These are phyloP conservation scores for Sterrhoptilus dennistouni DNA, from an alignment of 2,113 vertebrate species.

Conservation along the genomic window DNA sequence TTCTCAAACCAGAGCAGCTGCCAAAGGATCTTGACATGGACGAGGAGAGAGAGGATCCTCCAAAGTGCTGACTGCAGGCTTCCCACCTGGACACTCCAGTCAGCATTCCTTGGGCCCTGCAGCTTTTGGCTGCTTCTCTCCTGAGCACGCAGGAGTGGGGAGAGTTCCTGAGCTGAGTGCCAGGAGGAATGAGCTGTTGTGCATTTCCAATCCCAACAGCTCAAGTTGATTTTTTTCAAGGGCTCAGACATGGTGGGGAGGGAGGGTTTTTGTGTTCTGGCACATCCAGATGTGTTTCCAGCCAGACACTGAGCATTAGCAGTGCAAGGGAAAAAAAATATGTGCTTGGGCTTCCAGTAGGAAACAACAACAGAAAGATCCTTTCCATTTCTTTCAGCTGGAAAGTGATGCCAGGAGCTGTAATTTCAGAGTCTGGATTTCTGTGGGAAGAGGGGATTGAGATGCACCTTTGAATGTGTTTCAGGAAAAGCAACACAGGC, in stretches of 20 bases:
- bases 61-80: background rate
- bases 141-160: background rate
- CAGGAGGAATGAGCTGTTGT: background rate
- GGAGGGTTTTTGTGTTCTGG: background rate
- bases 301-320: conserved; percentile 25
- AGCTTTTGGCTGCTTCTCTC: background rate
- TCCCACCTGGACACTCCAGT: background rate
- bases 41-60: background rate
- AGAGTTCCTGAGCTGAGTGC: background rate
- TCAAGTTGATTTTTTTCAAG: background rate
- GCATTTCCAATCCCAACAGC: background rate
- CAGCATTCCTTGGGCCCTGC: background rate
- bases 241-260: background rate
- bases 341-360: conserved; percentile 59
- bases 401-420: conserved; percentile 26
- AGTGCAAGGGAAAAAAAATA: conserved; percentile 41
- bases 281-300: conserved; percentile 9
- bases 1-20: conserved; percentile 5
- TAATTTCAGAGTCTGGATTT: conserved; percentile 40
- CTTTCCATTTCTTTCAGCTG: conserved; percentile 55
- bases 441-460: background rate
- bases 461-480: background rate
- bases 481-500: background rate
- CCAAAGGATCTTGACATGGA: background rate
- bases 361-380: conserved; percentile 42